Base-by-base conservation (phyloP, 2,888 invertebrate genomes). In the Trissoscelio sp. region DNA sequence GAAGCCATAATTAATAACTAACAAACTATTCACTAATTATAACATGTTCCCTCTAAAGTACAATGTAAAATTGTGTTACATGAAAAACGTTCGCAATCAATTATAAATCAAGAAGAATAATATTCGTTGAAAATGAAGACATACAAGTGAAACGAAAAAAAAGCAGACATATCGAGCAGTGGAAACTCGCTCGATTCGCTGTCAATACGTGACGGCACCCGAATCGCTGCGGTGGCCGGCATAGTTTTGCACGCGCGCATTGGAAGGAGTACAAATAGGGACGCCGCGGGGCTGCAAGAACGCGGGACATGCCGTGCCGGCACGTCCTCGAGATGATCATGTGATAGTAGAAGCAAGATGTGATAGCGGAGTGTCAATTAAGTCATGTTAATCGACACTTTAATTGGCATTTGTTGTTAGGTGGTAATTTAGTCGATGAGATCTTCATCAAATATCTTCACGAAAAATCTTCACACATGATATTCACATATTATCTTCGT, bases 171-270 rank as follows among this genome's bases (percentile, higher is more conserved):
- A 53, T 18, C 7, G 18, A n/a, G 14, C n/a, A 2, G 18, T 87
- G 87, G 88, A 88, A 89, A 88, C 87, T 85, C 84, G 88, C n/a
- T n/a, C n/a, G n/a, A 83, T 79, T 67, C 67, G 18, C 81, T 39
- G 62, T 46, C 66, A 80, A 83, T 87, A 88, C 88, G 88, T 88
- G 88, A 88, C 83, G 87, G 88, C 87, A 88, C 86, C 88, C 88
- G 75, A 88, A 89, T 87, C 86, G 85, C 73, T 34, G 66, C 42
- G 42, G 75, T 58, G 58, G 48, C 57, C 77, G 60, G 44, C 53
- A 28, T 42, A 53, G 48, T 67, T 75, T 69, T 69, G 72, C 80
- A 62, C 74, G 73, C 66, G 74, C 22, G 14, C 57, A 51, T 60
- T 37, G 4, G 11, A 39, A n/a, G 46, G 18, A 18, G 74, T 74